These are phyloP conservation scores for Anolis apletophallus DNA, from an alignment of 2,797 vertebrate genomes.

Conservation along the genomic window DNA sequence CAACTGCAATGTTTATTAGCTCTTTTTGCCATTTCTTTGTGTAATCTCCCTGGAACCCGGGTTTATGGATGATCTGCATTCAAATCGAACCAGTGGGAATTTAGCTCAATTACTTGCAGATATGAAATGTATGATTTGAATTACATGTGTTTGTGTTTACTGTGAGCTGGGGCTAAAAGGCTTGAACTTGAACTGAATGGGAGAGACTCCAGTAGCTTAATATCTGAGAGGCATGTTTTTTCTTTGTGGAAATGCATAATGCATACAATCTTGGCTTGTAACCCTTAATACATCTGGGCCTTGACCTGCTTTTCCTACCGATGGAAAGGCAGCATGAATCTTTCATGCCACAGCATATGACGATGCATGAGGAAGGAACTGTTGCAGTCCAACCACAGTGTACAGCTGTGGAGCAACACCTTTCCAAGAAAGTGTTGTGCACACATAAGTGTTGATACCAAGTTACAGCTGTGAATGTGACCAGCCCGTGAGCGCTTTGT, in stretches of 20 bases:
- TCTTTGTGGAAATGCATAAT: slow-evolving; percentile 25
- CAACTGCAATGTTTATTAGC: not conserved
- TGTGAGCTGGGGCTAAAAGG: not conserved
- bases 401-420: slow-evolving; percentile 2
- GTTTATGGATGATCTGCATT: not conserved
- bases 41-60: not conserved
- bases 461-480: not conserved
- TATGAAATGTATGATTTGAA: not conserved
- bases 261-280: slow-evolving; percentile 2
- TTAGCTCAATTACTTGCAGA: not conserved
- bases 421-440: slow-evolving; percentile 19
- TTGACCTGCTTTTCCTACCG: not conserved
- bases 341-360: slow-evolving; percentile 27
- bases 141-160: not conserved
- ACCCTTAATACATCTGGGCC: slow-evolving; percentile 24
- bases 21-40: not conserved
- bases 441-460: not conserved
- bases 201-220: not conserved
- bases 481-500: not conserved
- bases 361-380: slow-evolving; percentile 24
- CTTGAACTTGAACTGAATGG: not conserved
- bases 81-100: not conserved
- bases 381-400: not conserved
- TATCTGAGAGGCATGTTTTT: not conserved
- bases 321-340: not conserved